Base-by-base conservation (phyloP, 2,888 invertebrate species). In the Limnephilus rhombicus region DNA sequence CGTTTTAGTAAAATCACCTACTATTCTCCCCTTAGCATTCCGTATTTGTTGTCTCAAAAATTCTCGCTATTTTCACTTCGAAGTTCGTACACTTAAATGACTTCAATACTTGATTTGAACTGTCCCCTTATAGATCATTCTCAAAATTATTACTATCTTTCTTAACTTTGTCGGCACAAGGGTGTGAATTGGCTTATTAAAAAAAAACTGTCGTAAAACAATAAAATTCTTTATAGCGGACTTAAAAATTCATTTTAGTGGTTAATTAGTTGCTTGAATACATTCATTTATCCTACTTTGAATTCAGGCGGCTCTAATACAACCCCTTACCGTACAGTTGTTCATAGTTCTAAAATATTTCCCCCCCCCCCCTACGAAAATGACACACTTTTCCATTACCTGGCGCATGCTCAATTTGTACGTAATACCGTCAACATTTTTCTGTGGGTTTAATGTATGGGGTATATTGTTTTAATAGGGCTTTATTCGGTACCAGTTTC, bases 351-450 rank as follows among this genome's bases (percentile, higher is more conserved):
- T 24, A 68, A 68, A 68, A n/a, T 68, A 68, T 24, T 68, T 68
- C 49, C 5, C 9, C 68, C 83, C 37, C 49, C 5, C 9, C 68
- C 83, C 37, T 15, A 37, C 13, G 3, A 34, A 83, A 86, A 49
- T 88, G 88, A 88, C 88, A 88, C 68, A 88, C 88, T 88, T 88
- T 88, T 88, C 29, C 18, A 37, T 88, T 68, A 34, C 13, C 49
- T 9, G 34, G 88, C 88, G 68, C 88, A 68, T 68, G 88, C 88
- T 29, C 88, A 37, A 31, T 68, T 68, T 24, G 68, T 5, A 68
- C 45, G 45, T 45, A 45, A 34, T 68, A 86, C 68, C 9, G 68
- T 68, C 29, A 49, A 86, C 68, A 68, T 88, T 68, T 87, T 31
- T 18, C 18, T 29, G n/a, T 24, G 88, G 68, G 12, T 53, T 45